Evolutionary conservation across 2,113 vertebrate genomes (phyloP).

Genomic region (Paramormyrops kingsleyae): DNA sequence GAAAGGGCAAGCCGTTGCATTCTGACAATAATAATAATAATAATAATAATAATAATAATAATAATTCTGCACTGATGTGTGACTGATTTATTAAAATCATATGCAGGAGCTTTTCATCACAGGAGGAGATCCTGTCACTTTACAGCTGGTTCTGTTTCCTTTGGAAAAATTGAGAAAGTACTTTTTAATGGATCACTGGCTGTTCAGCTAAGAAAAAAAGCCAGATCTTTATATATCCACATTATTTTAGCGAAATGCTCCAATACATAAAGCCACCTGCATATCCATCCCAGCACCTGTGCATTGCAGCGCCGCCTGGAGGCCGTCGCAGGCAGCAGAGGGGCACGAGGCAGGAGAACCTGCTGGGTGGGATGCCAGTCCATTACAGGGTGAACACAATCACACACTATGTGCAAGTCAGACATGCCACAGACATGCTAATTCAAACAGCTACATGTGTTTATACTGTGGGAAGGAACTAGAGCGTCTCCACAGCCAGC

Average conservation of each 20-base stretch:
- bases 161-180: neutral
- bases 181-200: neutral
- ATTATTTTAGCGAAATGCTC: neutral
- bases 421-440: neutral
- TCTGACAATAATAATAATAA: neutral
- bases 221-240: neutral
- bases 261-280: neutral
- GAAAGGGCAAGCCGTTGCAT: neutral
- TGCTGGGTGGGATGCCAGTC: neutral
- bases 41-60: neutral
- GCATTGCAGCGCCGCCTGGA: neutral
- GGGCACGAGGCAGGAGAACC: neutral
- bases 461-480: neutral
- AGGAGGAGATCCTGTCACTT: neutral
- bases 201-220: neutral
- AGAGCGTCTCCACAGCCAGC: neutral
- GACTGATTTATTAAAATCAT: conserved; percentile 12
- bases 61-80: neutral
- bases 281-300: neutral
- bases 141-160: neutral
- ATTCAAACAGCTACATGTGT: neutral
- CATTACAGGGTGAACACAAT: neutral
- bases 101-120: neutral
- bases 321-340: neutral
- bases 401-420: neutral